Conservation (phyloP, 2,113 vertebrate species). For the Ptychochromis oligacanthus region DNA sequence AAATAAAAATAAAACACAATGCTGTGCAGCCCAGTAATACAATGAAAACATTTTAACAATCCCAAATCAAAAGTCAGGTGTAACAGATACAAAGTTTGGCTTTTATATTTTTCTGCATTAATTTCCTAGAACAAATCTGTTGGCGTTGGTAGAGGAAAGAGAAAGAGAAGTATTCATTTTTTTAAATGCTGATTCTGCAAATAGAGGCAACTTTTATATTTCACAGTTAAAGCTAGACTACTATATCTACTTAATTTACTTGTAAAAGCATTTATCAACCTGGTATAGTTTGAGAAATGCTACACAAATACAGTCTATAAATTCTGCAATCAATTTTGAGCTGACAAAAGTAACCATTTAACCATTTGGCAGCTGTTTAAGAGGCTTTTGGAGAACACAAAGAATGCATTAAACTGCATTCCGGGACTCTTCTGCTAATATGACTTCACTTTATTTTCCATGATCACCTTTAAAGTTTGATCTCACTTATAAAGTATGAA, state of each 20-base stretch:
- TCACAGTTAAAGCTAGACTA: background rate
- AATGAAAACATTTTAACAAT: too few species aligned
- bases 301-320: background rate
- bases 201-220: background rate
- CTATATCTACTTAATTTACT: background rate
- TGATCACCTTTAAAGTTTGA: constrained; percentile 41
- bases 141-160: background rate
- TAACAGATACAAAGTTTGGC: too few species aligned
- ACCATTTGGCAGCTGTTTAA: background rate
- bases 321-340: background rate
- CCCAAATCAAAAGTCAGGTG: too few species aligned
- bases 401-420: background rate
- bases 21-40: too few species aligned
- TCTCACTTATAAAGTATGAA: constrained; percentile 43
- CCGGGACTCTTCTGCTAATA: background rate
- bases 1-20: too few species aligned
- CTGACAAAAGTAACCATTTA: background rate
- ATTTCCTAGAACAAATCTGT: too few species aligned
- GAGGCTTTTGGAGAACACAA: background rate
- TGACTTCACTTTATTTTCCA: constrained; percentile 27
- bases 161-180: background rate
- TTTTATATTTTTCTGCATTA: background rate
- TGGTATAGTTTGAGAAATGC: background rate
- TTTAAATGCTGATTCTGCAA: background rate
- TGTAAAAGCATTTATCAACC: too few species aligned